A percentile compares a stretch with the other conserved stretches of the same genome.
Evolutionary conservation across 2,888 invertebrate species (phyloP).

Genomic region (Chymomyza amoena): DNA sequence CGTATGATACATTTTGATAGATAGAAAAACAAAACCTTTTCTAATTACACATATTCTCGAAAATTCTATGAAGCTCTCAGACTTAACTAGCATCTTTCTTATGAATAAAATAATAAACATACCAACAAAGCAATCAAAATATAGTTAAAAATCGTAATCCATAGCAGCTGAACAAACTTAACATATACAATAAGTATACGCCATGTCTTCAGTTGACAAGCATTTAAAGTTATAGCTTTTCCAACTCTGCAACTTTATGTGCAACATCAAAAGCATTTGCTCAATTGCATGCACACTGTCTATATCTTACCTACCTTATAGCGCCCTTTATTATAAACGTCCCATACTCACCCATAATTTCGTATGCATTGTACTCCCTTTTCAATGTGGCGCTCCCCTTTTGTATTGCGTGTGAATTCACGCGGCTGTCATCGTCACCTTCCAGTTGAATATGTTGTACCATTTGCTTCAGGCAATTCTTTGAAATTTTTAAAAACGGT

Average conservation of each 20-base stretch:
- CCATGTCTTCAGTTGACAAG: not conserved
- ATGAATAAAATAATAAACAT: no score
- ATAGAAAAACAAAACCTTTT: no score
- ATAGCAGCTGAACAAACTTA: not conserved
- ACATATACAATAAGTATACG: not conserved
- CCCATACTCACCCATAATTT: not conserved
- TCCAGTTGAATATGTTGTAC: not conserved
- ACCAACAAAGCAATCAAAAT: no score
- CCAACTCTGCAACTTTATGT: not conserved
- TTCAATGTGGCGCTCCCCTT: not conserved
- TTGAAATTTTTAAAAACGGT: not conserved
- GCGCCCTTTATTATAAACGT: not conserved
- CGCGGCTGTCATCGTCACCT: slow-evolving; percentile 58
- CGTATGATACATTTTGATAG: no score
- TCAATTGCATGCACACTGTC: not conserved
- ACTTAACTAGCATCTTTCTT: no score
- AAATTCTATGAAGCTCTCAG: no score
- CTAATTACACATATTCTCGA: no score
- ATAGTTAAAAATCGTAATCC: no score
- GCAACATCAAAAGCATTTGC: not conserved
- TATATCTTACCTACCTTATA: not conserved
- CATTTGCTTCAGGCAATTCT: not conserved
- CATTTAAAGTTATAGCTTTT: not conserved
- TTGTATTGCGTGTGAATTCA: slow-evolving; percentile 55
- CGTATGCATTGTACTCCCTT: not conserved